Evolutionary conservation across 2,797 vertebrate genomes (phyloP).

Genomic region (Cirrhinus molitorella): DNA sequence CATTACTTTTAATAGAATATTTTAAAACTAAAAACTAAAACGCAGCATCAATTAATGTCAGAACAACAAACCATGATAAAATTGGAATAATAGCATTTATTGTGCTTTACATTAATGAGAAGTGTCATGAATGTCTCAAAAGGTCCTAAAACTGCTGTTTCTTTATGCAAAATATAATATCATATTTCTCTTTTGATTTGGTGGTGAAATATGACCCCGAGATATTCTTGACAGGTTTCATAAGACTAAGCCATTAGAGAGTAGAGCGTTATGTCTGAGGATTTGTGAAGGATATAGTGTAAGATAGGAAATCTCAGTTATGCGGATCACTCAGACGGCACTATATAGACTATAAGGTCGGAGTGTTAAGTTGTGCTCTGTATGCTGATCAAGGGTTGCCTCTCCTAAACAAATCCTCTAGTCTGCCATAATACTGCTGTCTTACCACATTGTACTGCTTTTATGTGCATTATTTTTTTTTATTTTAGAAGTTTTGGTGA

Average conservation of each 20-base stretch:
- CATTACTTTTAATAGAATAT: not conserved
- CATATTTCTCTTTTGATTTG: not conserved
- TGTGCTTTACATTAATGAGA: not conserved
- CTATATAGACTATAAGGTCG: not conserved
- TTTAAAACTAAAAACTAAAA: not conserved
- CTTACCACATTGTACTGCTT: not conserved
- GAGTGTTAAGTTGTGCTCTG: not conserved
- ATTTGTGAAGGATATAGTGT: conserved; percentile 1
- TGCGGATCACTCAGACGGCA: not conserved
- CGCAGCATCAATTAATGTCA: not conserved
- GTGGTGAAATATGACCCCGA: not conserved
- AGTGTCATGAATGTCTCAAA: not conserved
- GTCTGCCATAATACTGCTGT: not conserved
- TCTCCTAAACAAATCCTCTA: not conserved
- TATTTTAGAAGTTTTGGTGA: not conserved
- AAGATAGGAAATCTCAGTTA: not conserved
- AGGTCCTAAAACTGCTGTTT: not conserved
- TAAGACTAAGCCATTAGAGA: not conserved
- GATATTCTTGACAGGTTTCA: not conserved
- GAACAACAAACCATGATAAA: not conserved
- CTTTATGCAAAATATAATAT: not conserved
- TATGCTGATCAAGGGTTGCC: not conserved
- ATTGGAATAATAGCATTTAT: not conserved
- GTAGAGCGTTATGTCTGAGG: not conserved
- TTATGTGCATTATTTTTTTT: too few species aligned